phyloP scores from a whole-genome alignment of 1,140 invertebrate species.

The Drosophila repleta region DNA sequence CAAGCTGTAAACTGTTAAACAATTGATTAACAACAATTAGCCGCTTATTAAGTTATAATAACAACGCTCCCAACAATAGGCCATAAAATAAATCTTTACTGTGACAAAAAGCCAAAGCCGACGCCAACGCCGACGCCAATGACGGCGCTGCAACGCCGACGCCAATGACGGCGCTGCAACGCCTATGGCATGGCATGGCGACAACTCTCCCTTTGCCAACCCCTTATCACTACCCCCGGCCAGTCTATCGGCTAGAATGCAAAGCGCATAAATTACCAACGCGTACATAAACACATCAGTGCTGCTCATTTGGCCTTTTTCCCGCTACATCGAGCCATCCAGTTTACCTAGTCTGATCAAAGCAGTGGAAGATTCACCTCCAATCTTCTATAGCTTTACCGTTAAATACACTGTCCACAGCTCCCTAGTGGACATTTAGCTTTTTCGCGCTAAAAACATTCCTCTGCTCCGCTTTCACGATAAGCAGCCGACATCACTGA shows the following conservation, averaged over 20 bases:
- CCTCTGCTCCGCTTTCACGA: no score
- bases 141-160: not conserved
- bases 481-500: not conserved
- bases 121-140: constrained; percentile 22
- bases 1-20: constrained; percentile 78
- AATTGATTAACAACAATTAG: constrained; percentile 83
- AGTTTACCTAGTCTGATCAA: no score
- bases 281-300: constrained; percentile 1
- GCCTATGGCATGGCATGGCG: not conserved
- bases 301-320: no score
- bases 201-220: not conserved
- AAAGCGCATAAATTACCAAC: constrained; percentile 64
- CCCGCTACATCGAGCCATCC: no score
- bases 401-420: no score
- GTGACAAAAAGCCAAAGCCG: constrained; percentile 61
- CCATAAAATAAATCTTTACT: constrained; percentile 49
- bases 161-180: not conserved
- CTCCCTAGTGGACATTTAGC: no score
- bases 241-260: constrained; percentile 31
- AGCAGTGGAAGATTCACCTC: no score
- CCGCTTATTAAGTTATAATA: constrained; percentile 82
- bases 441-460: no score
- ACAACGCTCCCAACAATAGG: constrained; percentile 54
- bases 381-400: no score
- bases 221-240: no score